Base-by-base conservation (phyloP, 2,888 invertebrate species). In the Drosophila silvestris region DNA sequence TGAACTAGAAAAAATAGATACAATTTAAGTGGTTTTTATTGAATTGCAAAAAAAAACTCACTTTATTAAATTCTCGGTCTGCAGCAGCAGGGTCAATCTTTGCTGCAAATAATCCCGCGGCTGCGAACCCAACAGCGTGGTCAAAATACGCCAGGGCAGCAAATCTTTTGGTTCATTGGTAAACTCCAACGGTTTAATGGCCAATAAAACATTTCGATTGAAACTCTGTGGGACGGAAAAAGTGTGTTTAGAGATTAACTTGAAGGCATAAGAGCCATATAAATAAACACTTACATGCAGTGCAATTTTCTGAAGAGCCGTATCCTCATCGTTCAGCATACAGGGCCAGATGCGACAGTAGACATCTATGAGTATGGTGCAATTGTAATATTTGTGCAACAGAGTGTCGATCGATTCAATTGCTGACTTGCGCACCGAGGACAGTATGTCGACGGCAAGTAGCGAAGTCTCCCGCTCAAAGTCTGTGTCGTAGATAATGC, bases 61-160 rank as follows among this genome's bases (percentile, higher is more conserved):
- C 85, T 73, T 79, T 5, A 89, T 77, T 6, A 81, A 16, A 32
- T 75, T 64, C 28, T 85, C 88, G 1, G 28, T 72, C n/a, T 88
- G 77, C 10, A 93, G 70, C 0, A 92, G 82, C 16, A 85, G 37
- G 16, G 83, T 83, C 22, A 93, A 89, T 47, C 91, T 84, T 12
- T 81, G 83, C 62, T 93, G 92, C 26, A 93, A 67, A 78, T 93
- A 93, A 10, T 92, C 86, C 2, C 93, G 86, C 0, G 92, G 89
- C 61, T 93, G 91, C 0, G 91, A 88, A 1, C 81, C 83, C 0
- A 93, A 67, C 28, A 93, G 66, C 0, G 92, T 92, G 10, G 92
- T 81, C 41, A 93, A 77, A 52, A 93, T 93, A 3, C 91, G 87
- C 93, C 93, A 93, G 16, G 93, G 93, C 90, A 93, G 91, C 58